Conservation (phyloP, 2,113 vertebrate genomes). For the Numida meleagris region DNA sequence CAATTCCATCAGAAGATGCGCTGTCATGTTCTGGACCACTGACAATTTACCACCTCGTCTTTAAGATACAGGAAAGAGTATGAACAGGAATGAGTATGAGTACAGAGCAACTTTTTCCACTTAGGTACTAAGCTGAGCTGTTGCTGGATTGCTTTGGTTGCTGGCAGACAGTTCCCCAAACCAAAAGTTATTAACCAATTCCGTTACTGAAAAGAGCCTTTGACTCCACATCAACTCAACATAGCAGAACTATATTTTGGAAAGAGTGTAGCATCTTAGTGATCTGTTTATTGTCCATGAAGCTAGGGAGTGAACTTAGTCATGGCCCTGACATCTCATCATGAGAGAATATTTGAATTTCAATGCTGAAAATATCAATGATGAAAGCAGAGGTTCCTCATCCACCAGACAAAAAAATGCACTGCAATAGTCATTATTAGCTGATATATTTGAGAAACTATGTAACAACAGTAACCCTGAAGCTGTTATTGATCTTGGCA, state of each 20-base stretch:
- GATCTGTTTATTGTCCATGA: slow-evolving; percentile 5
- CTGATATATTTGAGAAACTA: slow-evolving; percentile 56
- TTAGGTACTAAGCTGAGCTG: neutral
- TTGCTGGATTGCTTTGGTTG: neutral
- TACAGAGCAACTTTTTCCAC: neutral
- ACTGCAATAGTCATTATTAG: slow-evolving; percentile 53
- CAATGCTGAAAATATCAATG: slow-evolving; percentile 59
- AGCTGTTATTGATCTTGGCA: slow-evolving; percentile 70
- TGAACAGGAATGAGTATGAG: accelerated
- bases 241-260: slow-evolving; percentile 1
- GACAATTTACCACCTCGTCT: neutral
- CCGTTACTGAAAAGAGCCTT: neutral
- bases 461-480: slow-evolving; percentile 53
- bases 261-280: neutral
- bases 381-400: slow-evolving; percentile 54
- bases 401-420: slow-evolving; percentile 1
- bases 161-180: neutral
- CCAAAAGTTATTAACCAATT: neutral
- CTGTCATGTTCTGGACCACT: neutral
- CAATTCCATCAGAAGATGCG: neutral
- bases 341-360: slow-evolving; percentile 24
- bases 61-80: neutral
- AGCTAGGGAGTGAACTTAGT: neutral
- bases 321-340: neutral
- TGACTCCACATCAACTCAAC: neutral